phyloP scores from a whole-genome alignment of 2,113 vertebrate genomes.

The Bungarus multicinctus region DNA sequence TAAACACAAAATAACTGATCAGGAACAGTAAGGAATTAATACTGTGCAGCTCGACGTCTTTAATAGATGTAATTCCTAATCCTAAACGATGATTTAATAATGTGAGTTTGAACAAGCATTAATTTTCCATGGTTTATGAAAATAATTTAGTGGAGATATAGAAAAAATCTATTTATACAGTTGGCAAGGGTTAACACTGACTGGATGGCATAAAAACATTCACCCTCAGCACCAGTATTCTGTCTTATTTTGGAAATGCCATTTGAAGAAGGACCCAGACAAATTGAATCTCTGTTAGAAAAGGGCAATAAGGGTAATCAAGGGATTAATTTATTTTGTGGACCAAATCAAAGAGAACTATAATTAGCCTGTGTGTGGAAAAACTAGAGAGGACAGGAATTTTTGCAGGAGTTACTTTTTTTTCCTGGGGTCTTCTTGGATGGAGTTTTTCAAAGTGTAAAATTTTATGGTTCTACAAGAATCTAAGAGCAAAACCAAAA shows the following conservation, averaged over 20 bases:
- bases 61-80: neutral
- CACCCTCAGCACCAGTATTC: neutral
- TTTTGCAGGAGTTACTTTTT: neutral
- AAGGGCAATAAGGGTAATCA: neutral
- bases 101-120: neutral
- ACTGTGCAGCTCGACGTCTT: neutral
- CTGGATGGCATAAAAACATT: neutral
- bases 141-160: neutral
- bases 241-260: neutral
- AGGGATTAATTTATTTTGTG: neutral
- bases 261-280: neutral
- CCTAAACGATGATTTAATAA: neutral
- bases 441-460: neutral
- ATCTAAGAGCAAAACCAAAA: neutral
- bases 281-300: neutral
- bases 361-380: neutral
- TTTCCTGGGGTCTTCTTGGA: neutral
- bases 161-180: neutral
- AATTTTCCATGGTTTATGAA: neutral
- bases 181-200: neutral
- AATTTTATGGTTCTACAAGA: neutral
- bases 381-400: neutral
- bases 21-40: neutral
- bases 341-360: neutral
- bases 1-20: too few species aligned